phyloP scores from a whole-genome alignment of 1,140 invertebrate genomes.

The Papilio helenus region DNA sequence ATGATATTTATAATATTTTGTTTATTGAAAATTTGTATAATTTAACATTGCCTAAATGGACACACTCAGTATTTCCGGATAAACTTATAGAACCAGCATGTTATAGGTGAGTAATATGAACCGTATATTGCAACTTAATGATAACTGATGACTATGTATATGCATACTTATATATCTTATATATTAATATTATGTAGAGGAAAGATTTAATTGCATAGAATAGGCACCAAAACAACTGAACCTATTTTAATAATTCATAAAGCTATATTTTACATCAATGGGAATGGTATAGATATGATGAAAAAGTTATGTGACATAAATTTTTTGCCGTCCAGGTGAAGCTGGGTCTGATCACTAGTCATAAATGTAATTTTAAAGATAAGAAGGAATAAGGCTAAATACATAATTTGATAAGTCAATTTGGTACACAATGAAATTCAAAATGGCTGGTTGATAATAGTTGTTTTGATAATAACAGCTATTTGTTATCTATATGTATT shows the following conservation, averaged over 20 bases:
- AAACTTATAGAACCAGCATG: constrained; percentile 80
- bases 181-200: too few relatives aligned
- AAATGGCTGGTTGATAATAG: neutral
- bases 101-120: constrained; percentile 79
- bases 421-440: neutral
- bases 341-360: too few relatives aligned
- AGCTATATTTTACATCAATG: too few relatives aligned
- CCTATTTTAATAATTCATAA: too few relatives aligned
- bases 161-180: too few relatives aligned
- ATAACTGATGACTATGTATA: neutral
- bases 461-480: neutral
- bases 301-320: too few relatives aligned
- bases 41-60: constrained; percentile 89
- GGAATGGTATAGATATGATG: too few relatives aligned
- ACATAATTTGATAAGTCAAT: neutral
- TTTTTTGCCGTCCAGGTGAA: too few relatives aligned
- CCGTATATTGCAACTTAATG: neutral
- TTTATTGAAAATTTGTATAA: constrained; percentile 89
- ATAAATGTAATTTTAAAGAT: neutral
- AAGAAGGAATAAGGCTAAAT: neutral
- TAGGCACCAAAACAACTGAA: too few relatives aligned
- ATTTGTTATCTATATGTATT: too few relatives aligned
- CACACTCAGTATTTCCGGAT: constrained; percentile 83
- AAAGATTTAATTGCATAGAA: too few relatives aligned
- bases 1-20: constrained; percentile 86